Evolutionary conservation across 2,113 vertebrate species (phyloP), one percentile per base, ranked within the genome.

Genomic region (Pseudorectes ferrugineus): DNA sequence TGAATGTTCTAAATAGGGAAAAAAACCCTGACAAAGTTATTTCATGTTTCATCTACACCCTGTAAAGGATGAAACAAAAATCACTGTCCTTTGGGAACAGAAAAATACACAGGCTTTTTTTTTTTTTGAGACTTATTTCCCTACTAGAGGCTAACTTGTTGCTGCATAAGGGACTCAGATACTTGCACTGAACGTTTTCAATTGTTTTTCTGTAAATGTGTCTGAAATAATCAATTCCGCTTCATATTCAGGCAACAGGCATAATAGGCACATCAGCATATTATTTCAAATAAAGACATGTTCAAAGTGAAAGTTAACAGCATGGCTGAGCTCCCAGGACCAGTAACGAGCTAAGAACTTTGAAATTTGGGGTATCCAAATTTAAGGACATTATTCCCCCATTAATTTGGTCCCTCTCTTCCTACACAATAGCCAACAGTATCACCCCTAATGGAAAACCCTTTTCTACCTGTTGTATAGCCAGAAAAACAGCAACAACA

Each of bases 141-240:
- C 67, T 66, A 6, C 18, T 38, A 24, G 19, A 72, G 35, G 43
- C 36, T 81, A 78, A 93, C 95, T 84, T 96, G 80, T 95, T 92
- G 89, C 92, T 86, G 43, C 2, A 1, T 36, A 61, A 88, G 19
- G 25, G 26, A 52, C 55, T 89, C 42, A 63, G 19, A 43, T 15
- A 76, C 74, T 72, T 68, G 17, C 23, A 61, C 6, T 2, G 4
- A 71, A 70, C 0, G 0, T 26, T 66, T 83, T n/a, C 25, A 73
- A 12, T 4, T 46, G 12, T 48, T 87, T 35, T 75, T 48, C 63
- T 40, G 17, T 52, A 77, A 79, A 76, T 18, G 24, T 29, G 14
- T 15, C 81, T 68, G n/a, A 92, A 95, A 89, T n/a, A 10, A 82
- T 62, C 38, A 43, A 42, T 43, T 66, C 49, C 36, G n/a, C 28